Conservation (phyloP, 2,113 vertebrate genomes). For the Sitta europaea region DNA sequence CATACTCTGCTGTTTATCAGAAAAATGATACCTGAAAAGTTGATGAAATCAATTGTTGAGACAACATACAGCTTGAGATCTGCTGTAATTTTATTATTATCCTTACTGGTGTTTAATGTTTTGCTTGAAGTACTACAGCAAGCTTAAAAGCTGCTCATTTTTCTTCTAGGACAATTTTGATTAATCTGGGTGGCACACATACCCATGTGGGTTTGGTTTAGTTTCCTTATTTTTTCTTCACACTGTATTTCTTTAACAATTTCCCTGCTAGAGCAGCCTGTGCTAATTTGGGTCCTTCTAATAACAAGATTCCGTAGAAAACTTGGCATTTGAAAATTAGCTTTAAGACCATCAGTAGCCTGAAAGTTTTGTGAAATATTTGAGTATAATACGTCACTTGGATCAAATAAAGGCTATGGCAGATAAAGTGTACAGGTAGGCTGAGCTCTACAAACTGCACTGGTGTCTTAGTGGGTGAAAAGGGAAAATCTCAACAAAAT, state of each 20-base stretch:
- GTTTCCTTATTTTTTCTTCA: neutral
- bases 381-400: rapidly evolving
- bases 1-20: neutral
- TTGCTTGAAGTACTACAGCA: neutral
- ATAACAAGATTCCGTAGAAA: neutral
- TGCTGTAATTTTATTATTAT: neutral
- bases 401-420: too few species aligned
- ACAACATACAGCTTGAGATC: neutral
- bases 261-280: neutral
- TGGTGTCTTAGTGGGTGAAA: rapidly evolving
- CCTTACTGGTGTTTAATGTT: neutral
- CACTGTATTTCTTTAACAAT: rapidly evolving
- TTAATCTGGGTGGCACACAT: neutral
- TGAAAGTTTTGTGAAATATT: neutral
- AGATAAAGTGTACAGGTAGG: neutral
- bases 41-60: neutral
- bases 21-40: neutral
- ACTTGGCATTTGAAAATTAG: neutral
- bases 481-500: neutral
- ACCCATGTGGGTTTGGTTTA: rapidly evolving
- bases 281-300: neutral
- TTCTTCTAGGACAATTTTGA: neutral
- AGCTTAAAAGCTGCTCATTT: neutral
- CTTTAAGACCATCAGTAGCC: neutral
- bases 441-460: rapidly evolving